Conservation (phyloP, 1,140 invertebrate genomes). For the Drosophila chauvacae region DNA sequence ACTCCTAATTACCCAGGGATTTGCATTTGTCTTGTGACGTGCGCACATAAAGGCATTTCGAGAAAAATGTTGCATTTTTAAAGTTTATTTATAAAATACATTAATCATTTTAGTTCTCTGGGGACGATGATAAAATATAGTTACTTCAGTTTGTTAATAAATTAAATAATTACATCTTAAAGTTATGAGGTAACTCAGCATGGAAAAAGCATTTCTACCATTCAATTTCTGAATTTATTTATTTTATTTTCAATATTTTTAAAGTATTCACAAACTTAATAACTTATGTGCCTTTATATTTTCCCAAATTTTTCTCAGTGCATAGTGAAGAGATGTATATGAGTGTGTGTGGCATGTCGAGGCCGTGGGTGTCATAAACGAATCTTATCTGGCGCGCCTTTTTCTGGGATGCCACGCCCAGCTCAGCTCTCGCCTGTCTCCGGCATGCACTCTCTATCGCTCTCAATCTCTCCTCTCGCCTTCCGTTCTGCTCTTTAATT, state of each 20-base stretch:
- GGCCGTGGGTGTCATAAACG: constrained; percentile 76
- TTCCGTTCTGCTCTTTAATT: constrained; percentile 40
- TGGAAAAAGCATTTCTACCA: too few relatives aligned
- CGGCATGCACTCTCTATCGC: constrained; percentile 49
- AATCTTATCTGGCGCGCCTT: constrained; percentile 69
- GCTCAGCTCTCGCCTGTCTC: constrained; percentile 49
- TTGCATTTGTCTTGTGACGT: constrained; percentile 78
- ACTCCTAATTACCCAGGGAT: constrained; percentile 81
- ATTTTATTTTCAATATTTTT: too few relatives aligned
- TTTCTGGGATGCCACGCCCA: constrained; percentile 65
- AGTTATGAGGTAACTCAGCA: too few relatives aligned
- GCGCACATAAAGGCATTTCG: constrained; percentile 27
- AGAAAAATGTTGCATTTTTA: neutral
- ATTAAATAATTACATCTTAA: too few relatives aligned
- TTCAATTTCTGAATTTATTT: too few relatives aligned
- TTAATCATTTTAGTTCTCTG: too few relatives aligned
- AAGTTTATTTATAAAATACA: neutral
- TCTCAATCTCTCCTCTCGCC: constrained; percentile 18
- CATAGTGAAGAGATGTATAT: constrained; percentile 2
- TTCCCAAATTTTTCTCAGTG: neutral
- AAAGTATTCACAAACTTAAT: too few relatives aligned
- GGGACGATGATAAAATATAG: too few relatives aligned
- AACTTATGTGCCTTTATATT: neutral
- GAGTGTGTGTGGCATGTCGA: constrained; percentile 33
- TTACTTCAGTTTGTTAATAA: too few relatives aligned